Base-by-base conservation (phyloP, 1,140 invertebrate species). In the Drosophila obscura region DNA sequence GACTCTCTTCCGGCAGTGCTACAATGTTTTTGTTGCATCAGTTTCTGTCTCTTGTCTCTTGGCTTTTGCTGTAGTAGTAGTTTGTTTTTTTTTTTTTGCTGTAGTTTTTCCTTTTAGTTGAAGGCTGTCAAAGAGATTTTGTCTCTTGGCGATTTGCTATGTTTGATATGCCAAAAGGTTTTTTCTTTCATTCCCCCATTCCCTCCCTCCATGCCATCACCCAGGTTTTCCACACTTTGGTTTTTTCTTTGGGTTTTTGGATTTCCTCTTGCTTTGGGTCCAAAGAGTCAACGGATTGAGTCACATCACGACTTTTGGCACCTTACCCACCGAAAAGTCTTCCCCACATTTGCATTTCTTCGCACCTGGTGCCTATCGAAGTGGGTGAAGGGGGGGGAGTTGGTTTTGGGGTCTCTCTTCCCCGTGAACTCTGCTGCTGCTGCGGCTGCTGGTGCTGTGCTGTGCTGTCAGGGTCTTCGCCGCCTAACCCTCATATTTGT, bases 11-110 rank as follows among this genome's bases (percentile, higher is more conserved):
- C 82, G 82, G 82, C 83, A 82, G 76, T 62, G 82, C 59, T 71
- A 87, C 82, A 78, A 82, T 82, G 82, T 85, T 83, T 84, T 66
- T 76, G 82, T 81, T 80, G 73, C 82, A 81, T 87, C 77, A 85
- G 82, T 76, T 80, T 82, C 64, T 73, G 53, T 60, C 58, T 39
- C 35, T 35, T 39, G 35, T 39, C 35, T 39, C 35, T 39, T 39
- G 35, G 11, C 35, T 39, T 62, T 69, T 71, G 55, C 52, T 73
- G 62, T 76, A 46, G 72, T 43, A 75, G 45, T 31, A 64, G 11
- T 52, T 35, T 24, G 68, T 44, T 45, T 39, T 62, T 41, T 56
- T 63, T 77, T 74, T 61, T 50, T 52, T 74, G 64, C 60, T 74
- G 64, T 66, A 44, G 49, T 59, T 63, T 77, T 75, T 65, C 58